Percentiles rank a stretch among this genome's conserved stretches.
These are phyloP conservation scores for Python bivittatus DNA, from an alignment of 2,113 vertebrate species.

Conservation along the genomic window DNA sequence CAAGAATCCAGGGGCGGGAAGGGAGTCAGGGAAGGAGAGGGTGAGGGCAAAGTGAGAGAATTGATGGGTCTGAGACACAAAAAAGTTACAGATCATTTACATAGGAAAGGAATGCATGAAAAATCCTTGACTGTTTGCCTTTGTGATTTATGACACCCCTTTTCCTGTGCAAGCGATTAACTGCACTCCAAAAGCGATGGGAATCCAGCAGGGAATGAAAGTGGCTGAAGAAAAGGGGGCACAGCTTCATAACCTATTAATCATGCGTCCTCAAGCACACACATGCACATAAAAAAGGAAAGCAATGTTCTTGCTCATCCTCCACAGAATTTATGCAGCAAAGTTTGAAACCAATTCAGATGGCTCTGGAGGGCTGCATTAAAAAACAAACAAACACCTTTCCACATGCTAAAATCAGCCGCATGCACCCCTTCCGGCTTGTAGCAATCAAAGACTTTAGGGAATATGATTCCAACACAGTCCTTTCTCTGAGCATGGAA, in stretches of 20 bases:
- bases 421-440: neutral
- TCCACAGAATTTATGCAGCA: neutral
- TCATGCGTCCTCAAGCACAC: conserved; percentile 41
- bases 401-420: neutral
- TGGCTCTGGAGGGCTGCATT: neutral
- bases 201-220: conserved; percentile 53
- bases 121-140: conserved; percentile 60
- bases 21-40: neutral
- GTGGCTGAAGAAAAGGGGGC: conserved; percentile 41
- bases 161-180: conserved; percentile 54
- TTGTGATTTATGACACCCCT: conserved; percentile 63
- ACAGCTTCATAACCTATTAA: conserved; percentile 40
- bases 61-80: conserved; percentile 51
- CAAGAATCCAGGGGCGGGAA: conserved; percentile 29
- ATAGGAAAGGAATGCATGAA: conserved; percentile 65
- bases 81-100: conserved; percentile 63
- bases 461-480: neutral
- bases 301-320: neutral
- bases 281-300: neutral
- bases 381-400: neutral
- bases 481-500: neutral
- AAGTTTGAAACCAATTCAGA: neutral
- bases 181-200: conserved; percentile 52
- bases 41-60: conserved; percentile 46
- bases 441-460: neutral